These are phyloP conservation scores for Herpetotheres cachinnans DNA, from an alignment of 2,113 vertebrate species.

Conservation along the genomic window DNA sequence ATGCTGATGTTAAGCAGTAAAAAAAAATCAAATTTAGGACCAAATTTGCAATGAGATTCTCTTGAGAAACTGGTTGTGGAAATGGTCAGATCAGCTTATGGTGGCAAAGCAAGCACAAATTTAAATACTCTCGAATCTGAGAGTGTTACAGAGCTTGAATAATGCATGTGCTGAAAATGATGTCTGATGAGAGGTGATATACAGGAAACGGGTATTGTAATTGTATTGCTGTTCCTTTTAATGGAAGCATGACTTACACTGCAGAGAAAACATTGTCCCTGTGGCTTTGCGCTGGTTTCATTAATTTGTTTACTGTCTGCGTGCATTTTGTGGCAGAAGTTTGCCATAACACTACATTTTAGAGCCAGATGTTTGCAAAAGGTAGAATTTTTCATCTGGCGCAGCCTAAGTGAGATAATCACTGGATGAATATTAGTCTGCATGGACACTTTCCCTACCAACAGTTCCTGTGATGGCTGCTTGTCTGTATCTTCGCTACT, in stretches of 20 bases:
- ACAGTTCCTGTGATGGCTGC: neutral
- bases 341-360: neutral
- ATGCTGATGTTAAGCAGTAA: neutral
- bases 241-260: neutral
- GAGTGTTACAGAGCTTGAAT: neutral
- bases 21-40: neutral
- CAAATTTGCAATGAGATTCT: neutral
- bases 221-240: neutral
- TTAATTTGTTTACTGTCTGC: neutral
- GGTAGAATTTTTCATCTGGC: neutral
- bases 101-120: neutral
- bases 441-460: neutral
- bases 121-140: neutral
- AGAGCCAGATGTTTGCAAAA: neutral
- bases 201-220: neutral
- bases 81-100: neutral
- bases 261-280: neutral
- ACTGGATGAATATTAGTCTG: neutral
- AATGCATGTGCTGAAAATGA: neutral
- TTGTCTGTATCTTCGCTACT: neutral
- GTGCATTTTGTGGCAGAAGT: neutral
- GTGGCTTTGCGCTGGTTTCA: neutral
- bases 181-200: neutral
- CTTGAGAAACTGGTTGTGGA: neutral
- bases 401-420: neutral